Percentiles rank a stretch among this genome's conserved stretches.
Evolutionary conservation across 2,888 invertebrate species (phyloP).

Genomic region (Frankliniella fusca): DNA sequence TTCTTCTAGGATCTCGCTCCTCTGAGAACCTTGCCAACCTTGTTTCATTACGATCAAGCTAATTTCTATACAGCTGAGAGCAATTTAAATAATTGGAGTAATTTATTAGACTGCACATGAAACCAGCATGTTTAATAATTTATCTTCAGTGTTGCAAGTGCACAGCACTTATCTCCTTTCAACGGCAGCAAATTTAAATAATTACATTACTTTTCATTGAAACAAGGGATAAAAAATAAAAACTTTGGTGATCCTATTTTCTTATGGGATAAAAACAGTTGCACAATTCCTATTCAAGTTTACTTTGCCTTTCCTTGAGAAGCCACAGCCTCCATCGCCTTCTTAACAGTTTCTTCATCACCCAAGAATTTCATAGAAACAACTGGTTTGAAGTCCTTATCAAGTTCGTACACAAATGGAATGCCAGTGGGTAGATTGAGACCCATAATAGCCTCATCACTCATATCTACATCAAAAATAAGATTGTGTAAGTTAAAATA

Average conservation of each 20-base stretch:
- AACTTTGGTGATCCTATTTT: background rate
- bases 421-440: conserved; percentile 76
- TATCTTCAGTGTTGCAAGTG: background rate
- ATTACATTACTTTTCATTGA: background rate
- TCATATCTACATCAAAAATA: conserved; percentile 54
- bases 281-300: conserved; percentile 32
- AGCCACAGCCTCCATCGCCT: conserved; percentile 73
- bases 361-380: conserved; percentile 68
- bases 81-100: background rate
- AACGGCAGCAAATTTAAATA: background rate
- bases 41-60: no score
- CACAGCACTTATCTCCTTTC: background rate
- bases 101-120: conserved; percentile 10
- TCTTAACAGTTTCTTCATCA: conserved; percentile 67
- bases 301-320: conserved; percentile 72
- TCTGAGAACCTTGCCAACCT: no score
- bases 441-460: conserved; percentile 67
- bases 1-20: no score
- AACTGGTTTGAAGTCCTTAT: conserved; percentile 64
- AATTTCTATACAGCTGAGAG: no score
- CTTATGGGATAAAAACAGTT: background rate
- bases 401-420: conserved; percentile 73
- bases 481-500: background rate
- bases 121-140: conserved; percentile 5
- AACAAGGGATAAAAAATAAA: background rate